Evolutionary conservation across 2,888 invertebrate genomes (phyloP), one percentile per base, ranked within the genome.

Genomic region (Choristoneura rosaceana): DNA sequence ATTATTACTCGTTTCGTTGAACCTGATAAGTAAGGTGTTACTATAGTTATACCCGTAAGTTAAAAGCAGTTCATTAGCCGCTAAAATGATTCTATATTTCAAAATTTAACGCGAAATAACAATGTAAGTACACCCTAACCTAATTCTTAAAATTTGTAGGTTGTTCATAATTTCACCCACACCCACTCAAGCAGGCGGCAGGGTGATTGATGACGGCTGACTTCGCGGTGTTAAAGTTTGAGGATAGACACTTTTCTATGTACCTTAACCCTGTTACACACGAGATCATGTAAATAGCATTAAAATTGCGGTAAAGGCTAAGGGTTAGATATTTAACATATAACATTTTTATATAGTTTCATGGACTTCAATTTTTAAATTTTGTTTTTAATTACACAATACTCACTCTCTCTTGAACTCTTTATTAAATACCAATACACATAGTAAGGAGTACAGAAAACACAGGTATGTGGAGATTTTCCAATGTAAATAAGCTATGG

Each of bases 131-230:
- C 17, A 41, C 43, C 45, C 43, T 62, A 45, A 45, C 62, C 15
- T 55, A 45, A 43, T 71, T 61, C 55, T 38, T 58, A 55, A 58
- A 65, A 61, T 43, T 67, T 52, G 62, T 62, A 43, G 55, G 61
- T 62, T 43, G 55, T 45, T 45, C 15, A 52, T 65, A 63, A 63
- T 58, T 63, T 58, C 67, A 58, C 62, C 66, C 59, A 70, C 62
- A 34, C n/a, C 50, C n/a, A 59, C n/a, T 62, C 38, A 17, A 58
- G 67, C 47, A 25, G 17, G 55, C 43, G 55, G 66, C 25, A 59
- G 17, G 9, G 34, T 71, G 71, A 71, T 71, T 71, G 71, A 71
- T 71, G 71, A 17, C 45, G 50, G 52, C 67, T 68, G 67, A 71
- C 58, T 63, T 43, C 17, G 62, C 34, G 43, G 25, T 25, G 25